A percentile compares a stretch with the other conserved stretches of the same genome.
Conservation (phyloP, 2,113 vertebrate genomes). For the Chionomys nivalis region DNA sequence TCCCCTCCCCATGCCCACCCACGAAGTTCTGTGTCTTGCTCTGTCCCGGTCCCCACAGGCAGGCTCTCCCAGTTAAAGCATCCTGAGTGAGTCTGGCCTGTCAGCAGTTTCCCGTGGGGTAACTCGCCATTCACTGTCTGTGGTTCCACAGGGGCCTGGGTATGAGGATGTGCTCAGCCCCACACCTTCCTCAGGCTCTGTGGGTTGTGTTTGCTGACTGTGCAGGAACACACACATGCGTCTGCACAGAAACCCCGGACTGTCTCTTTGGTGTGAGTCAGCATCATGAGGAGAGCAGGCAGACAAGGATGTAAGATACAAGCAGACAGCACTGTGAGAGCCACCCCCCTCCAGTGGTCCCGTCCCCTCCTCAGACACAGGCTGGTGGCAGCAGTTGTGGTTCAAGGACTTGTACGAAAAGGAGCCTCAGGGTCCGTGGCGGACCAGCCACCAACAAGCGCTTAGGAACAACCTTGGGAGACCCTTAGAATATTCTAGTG, state of each 20-base stretch:
- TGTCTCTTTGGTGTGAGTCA: not conserved
- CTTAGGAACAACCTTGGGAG: not conserved
- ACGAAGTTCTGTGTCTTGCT: not conserved
- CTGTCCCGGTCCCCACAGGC: rapidly evolving
- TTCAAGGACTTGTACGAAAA: not conserved
- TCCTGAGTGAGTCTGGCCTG: rapidly evolving
- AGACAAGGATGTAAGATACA: not conserved
- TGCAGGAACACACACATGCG: not conserved
- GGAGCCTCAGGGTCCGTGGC: not conserved
- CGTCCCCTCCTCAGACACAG: not conserved
- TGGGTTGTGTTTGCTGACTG: rapidly evolving
- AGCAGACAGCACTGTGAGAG: not conserved
- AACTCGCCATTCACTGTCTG: rapidly evolving
- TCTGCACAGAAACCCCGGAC: not conserved
- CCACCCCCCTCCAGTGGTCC: not conserved
- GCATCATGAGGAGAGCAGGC: not conserved
- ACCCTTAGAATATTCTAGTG: not conserved
- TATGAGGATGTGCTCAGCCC: too few relatives aligned
- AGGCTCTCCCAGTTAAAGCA: rapidly evolving
- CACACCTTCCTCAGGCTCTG: rapidly evolving
- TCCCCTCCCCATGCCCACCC: rapidly evolving
- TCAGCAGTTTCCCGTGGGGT: rapidly evolving
- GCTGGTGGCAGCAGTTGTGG: not conserved
- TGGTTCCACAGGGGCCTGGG: not conserved
- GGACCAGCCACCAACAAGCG: not conserved